Conservation (phyloP, 2,797 vertebrate genomes). For the Chromis chromis region DNA sequence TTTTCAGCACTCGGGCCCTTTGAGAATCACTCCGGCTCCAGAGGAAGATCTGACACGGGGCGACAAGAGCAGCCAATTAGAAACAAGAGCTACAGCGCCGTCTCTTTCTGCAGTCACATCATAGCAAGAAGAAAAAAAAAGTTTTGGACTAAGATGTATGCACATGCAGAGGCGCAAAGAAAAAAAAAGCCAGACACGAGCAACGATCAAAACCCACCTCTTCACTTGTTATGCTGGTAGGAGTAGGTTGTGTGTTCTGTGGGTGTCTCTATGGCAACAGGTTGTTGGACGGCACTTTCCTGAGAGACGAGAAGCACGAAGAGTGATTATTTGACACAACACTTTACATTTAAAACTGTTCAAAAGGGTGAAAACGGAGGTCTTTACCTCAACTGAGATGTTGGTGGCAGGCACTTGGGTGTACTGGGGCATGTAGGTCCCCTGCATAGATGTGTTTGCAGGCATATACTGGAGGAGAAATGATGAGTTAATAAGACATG, state of each 20-base stretch:
- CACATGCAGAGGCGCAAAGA: background rate
- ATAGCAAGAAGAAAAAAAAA: background rate
- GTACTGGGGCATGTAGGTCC: slow-evolving; percentile 92
- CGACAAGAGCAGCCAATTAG: slow-evolving; percentile 41
- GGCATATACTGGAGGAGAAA: slow-evolving; percentile 87
- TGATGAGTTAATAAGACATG: background rate
- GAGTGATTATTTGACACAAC: slow-evolving; percentile 9
- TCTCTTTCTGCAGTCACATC: background rate
- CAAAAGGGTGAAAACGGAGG: background rate
- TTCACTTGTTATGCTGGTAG: slow-evolving; percentile 95
- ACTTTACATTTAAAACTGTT: background rate
- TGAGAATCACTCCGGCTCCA: slow-evolving; percentile 49
- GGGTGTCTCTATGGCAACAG: slow-evolving; percentile 90
- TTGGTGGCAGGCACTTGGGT: slow-evolving; percentile 90
- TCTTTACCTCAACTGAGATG: slow-evolving; percentile 91
- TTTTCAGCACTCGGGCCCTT: slow-evolving; percentile 44
- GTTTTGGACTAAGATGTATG: background rate
- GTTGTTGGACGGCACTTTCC: slow-evolving; percentile 90
- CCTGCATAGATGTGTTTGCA: slow-evolving; percentile 89
- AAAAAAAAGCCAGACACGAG: background rate
- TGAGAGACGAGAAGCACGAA: slow-evolving; percentile 53
- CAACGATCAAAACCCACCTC: slow-evolving; percentile 63
- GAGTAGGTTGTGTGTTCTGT: slow-evolving; percentile 91
- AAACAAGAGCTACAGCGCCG: background rate
- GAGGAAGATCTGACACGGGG: slow-evolving; percentile 54